These are phyloP conservation scores for Nemopilema nomurai DNA, from an alignment of 30 jellyfish, hydroid and myxozoan genomes.

Conservation along the genomic window DNA sequence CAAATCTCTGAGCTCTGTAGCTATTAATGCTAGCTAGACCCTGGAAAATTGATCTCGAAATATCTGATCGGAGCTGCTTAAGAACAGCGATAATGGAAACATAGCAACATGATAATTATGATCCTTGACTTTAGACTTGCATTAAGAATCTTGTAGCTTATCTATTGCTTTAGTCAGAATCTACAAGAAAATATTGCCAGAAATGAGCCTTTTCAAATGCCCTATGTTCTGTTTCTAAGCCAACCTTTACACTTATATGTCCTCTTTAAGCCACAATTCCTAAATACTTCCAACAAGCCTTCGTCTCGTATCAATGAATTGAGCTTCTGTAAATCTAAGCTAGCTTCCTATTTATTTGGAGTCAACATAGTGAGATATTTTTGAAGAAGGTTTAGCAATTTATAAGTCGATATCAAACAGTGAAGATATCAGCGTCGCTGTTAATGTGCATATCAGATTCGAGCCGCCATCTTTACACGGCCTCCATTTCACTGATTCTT, in stretches of 20 bases:
- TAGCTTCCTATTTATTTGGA: not conserved
- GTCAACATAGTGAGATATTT: not conserved
- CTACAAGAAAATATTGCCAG: too few relatives aligned
- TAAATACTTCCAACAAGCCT: not conserved
- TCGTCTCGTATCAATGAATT: not conserved
- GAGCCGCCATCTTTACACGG: not conserved
- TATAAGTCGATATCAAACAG: not conserved
- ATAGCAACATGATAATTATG: too few relatives aligned
- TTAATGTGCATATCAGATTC: not conserved
- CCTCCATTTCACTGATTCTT: not conserved
- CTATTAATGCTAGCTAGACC: too few relatives aligned
- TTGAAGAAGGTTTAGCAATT: not conserved
- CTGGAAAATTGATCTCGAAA: too few relatives aligned
- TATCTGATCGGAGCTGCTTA: too few relatives aligned
- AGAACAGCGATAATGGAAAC: too few relatives aligned
- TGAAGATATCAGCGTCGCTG: not conserved
- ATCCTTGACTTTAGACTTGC: too few relatives aligned
- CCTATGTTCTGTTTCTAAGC: too few relatives aligned
- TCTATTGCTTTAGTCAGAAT: too few relatives aligned
- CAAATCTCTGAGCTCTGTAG: too few relatives aligned
- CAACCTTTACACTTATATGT: not conserved
- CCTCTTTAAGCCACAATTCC: not conserved
- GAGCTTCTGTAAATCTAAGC: not conserved
- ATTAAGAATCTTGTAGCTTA: not conserved
- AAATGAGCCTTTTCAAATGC: too few relatives aligned